phyloP scores from a whole-genome alignment of 2,888 invertebrate genomes.

The Meteorus cinctellus region DNA sequence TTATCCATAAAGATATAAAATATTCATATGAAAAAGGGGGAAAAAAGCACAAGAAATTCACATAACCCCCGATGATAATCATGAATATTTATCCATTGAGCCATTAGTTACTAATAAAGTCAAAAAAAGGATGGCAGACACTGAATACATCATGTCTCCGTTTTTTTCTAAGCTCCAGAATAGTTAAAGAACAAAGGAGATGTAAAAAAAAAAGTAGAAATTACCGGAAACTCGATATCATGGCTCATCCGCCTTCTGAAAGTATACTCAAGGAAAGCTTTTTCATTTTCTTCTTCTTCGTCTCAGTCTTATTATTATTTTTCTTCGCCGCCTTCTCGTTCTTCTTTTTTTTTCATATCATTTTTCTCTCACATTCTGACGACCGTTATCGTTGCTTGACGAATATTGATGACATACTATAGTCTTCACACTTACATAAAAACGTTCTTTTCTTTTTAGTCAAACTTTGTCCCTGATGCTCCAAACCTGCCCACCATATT shows the following conservation, averaged over 20 bases:
- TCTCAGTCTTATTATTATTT: not conserved
- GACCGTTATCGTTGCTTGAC: constrained; percentile 55
- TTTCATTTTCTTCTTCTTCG: constrained; percentile 20
- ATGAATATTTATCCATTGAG: constrained; percentile 1
- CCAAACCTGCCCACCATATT: constrained; percentile 30
- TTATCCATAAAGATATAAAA: not conserved
- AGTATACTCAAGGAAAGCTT: constrained; percentile 9
- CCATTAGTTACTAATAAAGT: not conserved
- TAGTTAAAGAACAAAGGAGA: not conserved
- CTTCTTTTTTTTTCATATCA: not conserved
- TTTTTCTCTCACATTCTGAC: constrained; percentile 38
- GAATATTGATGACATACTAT: constrained; percentile 56
- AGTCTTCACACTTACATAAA: constrained; percentile 28
- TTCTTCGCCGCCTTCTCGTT: not conserved
- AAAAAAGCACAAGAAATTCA: not conserved
- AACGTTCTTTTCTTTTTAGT: constrained; percentile 4
- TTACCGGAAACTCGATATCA: constrained; percentile 31
- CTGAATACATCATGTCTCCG: not conserved
- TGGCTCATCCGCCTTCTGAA: constrained; percentile 23
- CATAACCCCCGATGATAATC: not conserved
- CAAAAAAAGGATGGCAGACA: not conserved
- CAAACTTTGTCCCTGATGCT: not conserved
- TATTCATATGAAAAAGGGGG: not conserved
- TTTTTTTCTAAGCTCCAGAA: not conserved
- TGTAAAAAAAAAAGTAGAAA: constrained; percentile 13